Percentiles rank a stretch among this genome's conserved stretches.
phyloP scores from a whole-genome alignment of 2,113 vertebrate genomes.

The Octodon degus region DNA sequence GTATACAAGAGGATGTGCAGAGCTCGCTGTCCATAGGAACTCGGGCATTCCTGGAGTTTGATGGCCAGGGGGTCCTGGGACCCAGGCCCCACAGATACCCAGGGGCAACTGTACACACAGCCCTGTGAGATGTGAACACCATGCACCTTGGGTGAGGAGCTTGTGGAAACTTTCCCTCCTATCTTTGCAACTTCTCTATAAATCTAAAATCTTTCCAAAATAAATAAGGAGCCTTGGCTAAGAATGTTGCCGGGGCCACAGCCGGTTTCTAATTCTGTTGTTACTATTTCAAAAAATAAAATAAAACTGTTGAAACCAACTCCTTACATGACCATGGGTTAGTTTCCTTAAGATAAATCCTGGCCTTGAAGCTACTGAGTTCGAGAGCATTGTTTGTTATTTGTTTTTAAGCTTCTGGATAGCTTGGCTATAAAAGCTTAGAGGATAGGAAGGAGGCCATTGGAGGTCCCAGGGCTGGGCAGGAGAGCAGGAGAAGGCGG shows the following conservation, averaged over 20 bases:
- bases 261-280: not conserved
- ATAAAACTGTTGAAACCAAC: not conserved
- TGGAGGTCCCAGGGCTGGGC: not conserved
- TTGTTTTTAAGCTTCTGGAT: not conserved
- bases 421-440: not conserved
- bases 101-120: not conserved
- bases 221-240: not conserved
- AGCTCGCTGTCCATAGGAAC: too few relatives aligned
- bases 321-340: not conserved
- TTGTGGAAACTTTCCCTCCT: not conserved
- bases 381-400: not conserved
- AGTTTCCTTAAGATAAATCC: not conserved
- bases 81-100: too few relatives aligned
- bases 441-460: not conserved
- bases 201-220: constrained; percentile 18
- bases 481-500: too few relatives aligned
- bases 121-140: too few relatives aligned
- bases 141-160: too few relatives aligned
- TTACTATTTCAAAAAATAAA: not conserved
- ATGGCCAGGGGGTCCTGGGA: not conserved
- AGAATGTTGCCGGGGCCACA: not conserved
- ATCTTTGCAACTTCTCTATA: not conserved
- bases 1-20: too few relatives aligned
- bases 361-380: not conserved
- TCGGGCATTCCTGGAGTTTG: not conserved